Base-by-base conservation (phyloP, 2,113 vertebrate species). In the Myiopsitta monachus region DNA sequence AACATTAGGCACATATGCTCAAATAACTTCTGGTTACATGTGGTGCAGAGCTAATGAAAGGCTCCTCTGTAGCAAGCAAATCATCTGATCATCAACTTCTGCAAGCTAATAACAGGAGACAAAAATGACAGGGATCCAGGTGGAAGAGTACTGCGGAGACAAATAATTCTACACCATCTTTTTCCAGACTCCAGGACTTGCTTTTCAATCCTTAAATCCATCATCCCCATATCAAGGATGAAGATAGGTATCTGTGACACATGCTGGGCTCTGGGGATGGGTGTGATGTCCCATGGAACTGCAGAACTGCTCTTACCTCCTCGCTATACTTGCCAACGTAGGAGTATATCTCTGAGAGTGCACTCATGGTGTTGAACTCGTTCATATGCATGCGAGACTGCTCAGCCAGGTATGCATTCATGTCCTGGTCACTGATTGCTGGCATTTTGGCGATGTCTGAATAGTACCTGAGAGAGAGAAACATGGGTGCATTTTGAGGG, bases 341-440 rank as follows among this genome's bases (percentile, higher is more conserved):
- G 92, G 99, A 99, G 98, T 99, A 99, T 94, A 99, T 99, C 98
- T 99, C 99, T 1, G 99, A 99, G 96, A 99, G 99, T 0, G 99
- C 99, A 30, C 99, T 99, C 99, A 99, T 99, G 28, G 98, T 98
- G 98, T 99, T 99, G 98, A 99, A 99, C 97, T 99, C 99, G 1
- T 98, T 99, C 98, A 99, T 99, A 97, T 99, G 99, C 99, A 99
- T 99, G 94, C 99, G 98, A 22, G 99, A 99, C 97, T 99, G 99
- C 96, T 99, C 99, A 1, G 99, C 99, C 97, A 99, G 98, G 97
- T 99, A 99, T 0, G 99, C 99, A 0, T 99, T 99, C 99, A 99
- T 99, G 97, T 99, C 99, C 98, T 99, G 99, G 98, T 99, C 99
- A 5, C 99, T 99, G 98, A 99, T 99, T 10, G 99, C 99, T 13